Percentiles rank a stretch among this genome's conserved stretches.
Evolutionary conservation across 37 sponge, comb jelly and placozoan genomes (phyloP).

Genomic region (Halichondria panicea): DNA sequence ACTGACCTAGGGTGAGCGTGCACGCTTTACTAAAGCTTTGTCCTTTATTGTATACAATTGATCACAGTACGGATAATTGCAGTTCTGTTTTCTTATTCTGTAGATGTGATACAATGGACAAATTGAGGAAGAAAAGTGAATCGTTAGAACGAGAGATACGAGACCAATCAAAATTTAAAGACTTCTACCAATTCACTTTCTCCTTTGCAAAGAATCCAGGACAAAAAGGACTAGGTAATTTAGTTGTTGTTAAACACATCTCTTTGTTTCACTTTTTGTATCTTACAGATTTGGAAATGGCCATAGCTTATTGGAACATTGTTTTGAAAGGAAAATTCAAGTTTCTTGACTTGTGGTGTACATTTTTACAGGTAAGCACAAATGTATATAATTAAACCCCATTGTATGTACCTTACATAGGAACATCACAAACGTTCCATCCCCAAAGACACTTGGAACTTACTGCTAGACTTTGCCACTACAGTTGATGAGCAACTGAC

Average conservation of each 20-base stretch:
- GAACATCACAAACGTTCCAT: slow-evolving; percentile 94
- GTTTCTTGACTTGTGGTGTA: slow-evolving; percentile 89
- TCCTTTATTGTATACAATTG: no score
- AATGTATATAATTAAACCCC: not conserved
- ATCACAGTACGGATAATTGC: no score
- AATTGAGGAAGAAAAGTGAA: slow-evolving; percentile 68
- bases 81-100: no score
- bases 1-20: slow-evolving; percentile 78
- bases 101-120: slow-evolving; percentile 94
- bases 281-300: slow-evolving; percentile 88
- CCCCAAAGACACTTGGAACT: slow-evolving; percentile 97
- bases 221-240: slow-evolving; percentile 86
- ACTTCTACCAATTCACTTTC: slow-evolving; percentile 95
- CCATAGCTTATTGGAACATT: slow-evolving; percentile 95
- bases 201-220: slow-evolving; percentile 95
- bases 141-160: slow-evolving; percentile 80
- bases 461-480: slow-evolving; percentile 86
- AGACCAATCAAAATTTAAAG: slow-evolving; percentile 87
- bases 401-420: slow-evolving; percentile 23
- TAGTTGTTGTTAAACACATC: not conserved
- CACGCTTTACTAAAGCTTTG: no score
- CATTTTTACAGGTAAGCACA: slow-evolving; percentile 77
- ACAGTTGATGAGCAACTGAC: slow-evolving; percentile 81
- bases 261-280: not conserved
- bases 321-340: slow-evolving; percentile 80